Base-by-base conservation (phyloP, 1,140 invertebrate genomes). In the Doryteuthis pealeii region DNA sequence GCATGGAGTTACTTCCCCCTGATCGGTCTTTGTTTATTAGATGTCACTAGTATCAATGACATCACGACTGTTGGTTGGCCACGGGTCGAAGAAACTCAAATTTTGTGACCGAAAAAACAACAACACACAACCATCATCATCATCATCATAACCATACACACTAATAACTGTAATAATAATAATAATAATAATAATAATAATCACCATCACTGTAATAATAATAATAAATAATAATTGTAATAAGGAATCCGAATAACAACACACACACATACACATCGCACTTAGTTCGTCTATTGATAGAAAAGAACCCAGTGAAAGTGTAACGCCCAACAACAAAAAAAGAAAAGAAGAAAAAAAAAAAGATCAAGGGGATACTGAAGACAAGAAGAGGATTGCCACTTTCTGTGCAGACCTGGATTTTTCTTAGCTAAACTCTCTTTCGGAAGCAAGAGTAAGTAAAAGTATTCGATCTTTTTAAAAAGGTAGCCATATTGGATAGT, bases 401-500 rank as follows among this genome's bases (percentile, higher is more conserved):
- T 40, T n/a, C 22, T 62, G 26, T 62, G 26, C 54, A 62, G 26
- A 28, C 54, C 54, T 62, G 54, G 54, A 62, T 62, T 62, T 62
- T 28, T 28, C 54, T 22, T 62, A 62, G 54, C 26, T 62, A n/a
- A 62, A 40, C 35, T 40, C 35, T 62, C 54, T 62, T 62, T 62
- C 54, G 54, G 54, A 62, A 62, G 54, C 54, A 28, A 62, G 54
- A 62, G 54, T 62, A 62, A 62, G 54, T 62, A 40, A 40, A 62
- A 62, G 22, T 22, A 62, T 62, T 62, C 18, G 12, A 62, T 62
- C 54, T 12, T 62, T 62, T 3, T 40, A 40, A 40, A 40, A 40
- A 22, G 54, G 54, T 62, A 62, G 54, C 54, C 54, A 62, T 62
- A 62, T 62, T 62, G 54, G 54, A 62, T 62, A 40, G 35, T 40